Conservation (phyloP, 1,140 invertebrate species). For the Cotesia glomerata region DNA sequence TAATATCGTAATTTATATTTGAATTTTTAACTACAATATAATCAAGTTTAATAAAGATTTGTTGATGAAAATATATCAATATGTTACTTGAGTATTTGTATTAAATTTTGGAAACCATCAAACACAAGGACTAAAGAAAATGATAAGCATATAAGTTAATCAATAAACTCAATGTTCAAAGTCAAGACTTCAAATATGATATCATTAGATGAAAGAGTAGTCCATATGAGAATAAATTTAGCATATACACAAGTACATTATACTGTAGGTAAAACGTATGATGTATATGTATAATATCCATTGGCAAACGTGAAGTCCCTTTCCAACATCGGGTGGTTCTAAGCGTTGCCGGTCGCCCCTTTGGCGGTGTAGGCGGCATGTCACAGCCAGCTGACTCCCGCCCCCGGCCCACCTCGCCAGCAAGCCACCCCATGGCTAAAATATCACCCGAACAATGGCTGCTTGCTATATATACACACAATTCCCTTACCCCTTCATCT, state of each 20-base stretch:
- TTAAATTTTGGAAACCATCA: neutral
- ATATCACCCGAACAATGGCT: conserved; percentile 62
- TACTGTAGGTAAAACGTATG: neutral
- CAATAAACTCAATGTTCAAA: conserved; percentile 35
- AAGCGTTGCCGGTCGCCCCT: conserved; percentile 57
- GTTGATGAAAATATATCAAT: too few species aligned
- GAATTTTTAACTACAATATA: too few species aligned
- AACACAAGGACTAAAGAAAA: neutral
- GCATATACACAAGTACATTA: too few species aligned
- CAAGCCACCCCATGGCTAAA: conserved; percentile 54
- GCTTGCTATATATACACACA: conserved; percentile 33
- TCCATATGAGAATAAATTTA: neutral
- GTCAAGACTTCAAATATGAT: conserved; percentile 48
- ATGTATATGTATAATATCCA: neutral
- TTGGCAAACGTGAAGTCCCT: conserved; percentile 40
- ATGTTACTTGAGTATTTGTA: neutral
- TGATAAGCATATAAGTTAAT: conserved; percentile 14
- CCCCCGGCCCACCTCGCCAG: conserved; percentile 24
- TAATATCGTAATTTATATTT: too few species aligned
- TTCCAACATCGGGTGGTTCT: conserved; percentile 53
- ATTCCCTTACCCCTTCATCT: neutral
- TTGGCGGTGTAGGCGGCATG: conserved; percentile 59
- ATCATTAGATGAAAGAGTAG: conserved; percentile 48
- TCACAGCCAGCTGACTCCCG: conserved; percentile 62
- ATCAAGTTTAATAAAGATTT: too few species aligned